phyloP scores from a whole-genome alignment of 2,888 invertebrate genomes.

The Rotaria magnacalcarata region DNA sequence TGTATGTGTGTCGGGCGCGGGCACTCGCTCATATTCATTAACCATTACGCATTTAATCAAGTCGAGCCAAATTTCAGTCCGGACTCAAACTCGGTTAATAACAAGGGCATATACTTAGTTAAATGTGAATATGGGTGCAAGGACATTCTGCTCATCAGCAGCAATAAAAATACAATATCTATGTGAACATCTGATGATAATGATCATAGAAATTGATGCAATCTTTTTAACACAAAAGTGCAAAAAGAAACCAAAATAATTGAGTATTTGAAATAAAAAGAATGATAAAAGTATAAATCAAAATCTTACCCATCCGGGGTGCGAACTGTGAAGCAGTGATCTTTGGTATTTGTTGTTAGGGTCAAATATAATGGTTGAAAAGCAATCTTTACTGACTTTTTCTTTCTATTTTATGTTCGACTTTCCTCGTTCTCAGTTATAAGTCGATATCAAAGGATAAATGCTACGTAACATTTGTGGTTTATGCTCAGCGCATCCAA shows the following conservation, averaged over 20 bases:
- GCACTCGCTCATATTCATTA: conserved; percentile 7
- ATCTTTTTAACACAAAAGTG: neutral
- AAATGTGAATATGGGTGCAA: neutral
- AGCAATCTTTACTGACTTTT: neutral
- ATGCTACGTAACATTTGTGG: conserved; percentile 30
- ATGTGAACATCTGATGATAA: conserved; percentile 15
- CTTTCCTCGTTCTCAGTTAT: conserved; percentile 13
- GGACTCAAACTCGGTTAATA: neutral
- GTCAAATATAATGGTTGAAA: conserved; percentile 21
- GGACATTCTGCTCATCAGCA: neutral
- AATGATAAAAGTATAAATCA: neutral
- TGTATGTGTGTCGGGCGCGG: neutral
- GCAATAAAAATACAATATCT: neutral
- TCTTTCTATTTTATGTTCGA: neutral
- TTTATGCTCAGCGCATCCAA: conserved; percentile 27
- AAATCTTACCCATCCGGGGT: conserved; percentile 21
- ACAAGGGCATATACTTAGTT: conserved; percentile 4
- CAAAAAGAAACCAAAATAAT: neutral
- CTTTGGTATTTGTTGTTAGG: conserved; percentile 14
- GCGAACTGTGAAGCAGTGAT: conserved; percentile 16
- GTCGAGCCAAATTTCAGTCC: conserved; percentile 5
- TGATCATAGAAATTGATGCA: neutral
- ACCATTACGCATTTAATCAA: neutral
- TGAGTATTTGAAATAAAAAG: neutral
- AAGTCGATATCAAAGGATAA: conserved; percentile 19